Base-by-base conservation (phyloP, 2,888 invertebrate species). In the Clostera curtula region DNA sequence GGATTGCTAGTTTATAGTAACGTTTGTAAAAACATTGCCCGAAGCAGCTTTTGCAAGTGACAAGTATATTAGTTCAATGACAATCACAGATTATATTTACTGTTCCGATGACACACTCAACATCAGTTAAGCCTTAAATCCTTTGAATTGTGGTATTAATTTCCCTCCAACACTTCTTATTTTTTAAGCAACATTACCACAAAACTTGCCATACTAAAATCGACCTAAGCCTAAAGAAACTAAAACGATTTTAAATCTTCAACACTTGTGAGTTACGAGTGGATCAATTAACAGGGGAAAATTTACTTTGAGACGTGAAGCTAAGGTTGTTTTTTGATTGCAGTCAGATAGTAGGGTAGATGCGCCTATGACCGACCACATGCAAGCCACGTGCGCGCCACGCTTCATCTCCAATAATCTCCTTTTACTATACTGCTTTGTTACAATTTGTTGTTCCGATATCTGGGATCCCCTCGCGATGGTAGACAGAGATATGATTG, bases 61-160 rank as follows among this genome's bases (percentile, higher is more conserved):
- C 80, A 69, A 53, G 45, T 46, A 50, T 56, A 67, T 61, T 56
- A 57, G 42, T 54, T 51, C 51, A 59, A 43, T 55, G 47, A 61
- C 60, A 65, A 61, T 55, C 55, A 48, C 50, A 36, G 56, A 58
- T 71, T 72, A 70, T 82, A 82, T 83, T 82, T 80, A 61, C 66
- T 62, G 56, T 69, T 64, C 64, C 65, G 66, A 79, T 75, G 73
- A 74, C 68, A 56, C 71, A 70, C 74, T 76, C 76, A 65, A 73
- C 71, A 64, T 64, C 58, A 74, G 70, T 73, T 80, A 79, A 80
- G 73, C 79, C 58, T 68, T 77, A 77, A 82, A 80, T 80, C 80
- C 76, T 62, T 61, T 60, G 70, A 79, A 79, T 80, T 82, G 82
- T 69, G 80, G 82, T 82, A 83, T 82, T 80, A 71, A 79, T 83